These are phyloP conservation scores for Tachystola acroxantha DNA, from an alignment of 2,888 invertebrate species.

Conservation along the genomic window DNA sequence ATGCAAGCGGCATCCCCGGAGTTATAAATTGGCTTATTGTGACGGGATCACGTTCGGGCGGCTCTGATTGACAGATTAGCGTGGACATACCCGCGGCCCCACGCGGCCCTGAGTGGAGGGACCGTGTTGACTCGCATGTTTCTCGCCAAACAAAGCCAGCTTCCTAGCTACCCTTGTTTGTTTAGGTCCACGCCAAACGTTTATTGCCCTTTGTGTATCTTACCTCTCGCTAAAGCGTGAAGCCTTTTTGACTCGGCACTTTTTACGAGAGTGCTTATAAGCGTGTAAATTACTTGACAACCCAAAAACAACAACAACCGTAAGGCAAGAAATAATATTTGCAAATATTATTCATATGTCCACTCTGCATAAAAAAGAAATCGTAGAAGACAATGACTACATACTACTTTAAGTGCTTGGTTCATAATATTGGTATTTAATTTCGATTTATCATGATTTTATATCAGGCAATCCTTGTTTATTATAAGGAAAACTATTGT, in stretches of 20 bases:
- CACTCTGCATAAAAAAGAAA: no score
- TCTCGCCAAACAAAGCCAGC: conserved; percentile 73
- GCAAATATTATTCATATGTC: conserved; percentile 24
- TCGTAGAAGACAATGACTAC: no score
- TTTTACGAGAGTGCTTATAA: conserved; percentile 69
- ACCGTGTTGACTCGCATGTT: conserved; percentile 69
- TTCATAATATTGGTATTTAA: no score
- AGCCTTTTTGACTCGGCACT: conserved; percentile 76
- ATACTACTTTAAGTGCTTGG: no score
- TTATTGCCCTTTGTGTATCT: conserved; percentile 74
- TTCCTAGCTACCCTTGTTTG: conserved; percentile 77
- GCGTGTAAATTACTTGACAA: conserved; percentile 53
- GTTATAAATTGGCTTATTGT: conserved; percentile 22
- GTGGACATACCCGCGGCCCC: conserved; percentile 26
- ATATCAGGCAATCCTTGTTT: no score
- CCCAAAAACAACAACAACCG: conserved; percentile 33
- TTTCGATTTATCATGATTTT: no score
- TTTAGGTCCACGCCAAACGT: conserved; percentile 73
- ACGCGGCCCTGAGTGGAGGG: conserved; percentile 28
- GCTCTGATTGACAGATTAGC: conserved; percentile 50
- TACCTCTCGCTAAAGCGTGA: conserved; percentile 69
- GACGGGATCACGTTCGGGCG: conserved; percentile 18
- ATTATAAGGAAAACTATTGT: no score
- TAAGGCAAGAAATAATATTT: conserved; percentile 17
- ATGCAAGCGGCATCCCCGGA: neutral